Evolutionary conservation across 2,797 vertebrate genomes (phyloP), one percentile per base, ranked within the genome.

Genomic region (Acanthiza pusilla): DNA sequence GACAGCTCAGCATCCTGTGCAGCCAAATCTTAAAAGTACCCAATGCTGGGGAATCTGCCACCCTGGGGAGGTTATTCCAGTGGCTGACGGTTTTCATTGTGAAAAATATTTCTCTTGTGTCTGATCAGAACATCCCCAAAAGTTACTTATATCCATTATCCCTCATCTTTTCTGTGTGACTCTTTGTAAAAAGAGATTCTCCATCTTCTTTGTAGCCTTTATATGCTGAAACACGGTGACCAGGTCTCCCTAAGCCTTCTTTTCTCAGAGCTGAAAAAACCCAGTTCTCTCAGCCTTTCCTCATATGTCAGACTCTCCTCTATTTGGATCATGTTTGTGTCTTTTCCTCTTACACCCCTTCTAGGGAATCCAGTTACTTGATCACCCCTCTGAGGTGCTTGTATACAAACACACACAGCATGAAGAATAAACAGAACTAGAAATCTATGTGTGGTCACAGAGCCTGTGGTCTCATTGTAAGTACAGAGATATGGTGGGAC

Each of bases 381-480:
- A 30, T 51, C 26, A 22, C 51, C 8, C 4, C 16, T 70, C n/a
- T 30, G 10, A 26, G 40, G 45, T 58, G 38, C 25, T 45, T 45
- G 38, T 16, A 30, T 25, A 71, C 38, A 65, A 71, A 57, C 40
- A 38, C 25, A 45, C 38, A 65, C 12, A 65, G 58, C 25, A 34
- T 17, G 15, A 77, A 16, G 38, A 26, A 45, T 19, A 51, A 51
- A 34, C 14, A 71, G 38, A 58, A 70, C 32, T 21, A 50, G 20
- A 76, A 63, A 57, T 40, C 38, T 30, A 1, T n/a, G 3, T 63
- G 38, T 8, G 20, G 43, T 40, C 0, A 0, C 14, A 58, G 51
- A 45, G 26, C 38, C n/a, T n/a, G 19, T 11, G 32, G 45, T 40
- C 43, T n/a, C 51, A 30, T 7, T 34, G n/a, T 25, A 63, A 13